Percentiles rank a stretch among this genome's conserved stretches.
These are phyloP conservation scores for Forbesichthys agassizii DNA, from an alignment of 2,113 vertebrate genomes.

Conservation along the genomic window DNA sequence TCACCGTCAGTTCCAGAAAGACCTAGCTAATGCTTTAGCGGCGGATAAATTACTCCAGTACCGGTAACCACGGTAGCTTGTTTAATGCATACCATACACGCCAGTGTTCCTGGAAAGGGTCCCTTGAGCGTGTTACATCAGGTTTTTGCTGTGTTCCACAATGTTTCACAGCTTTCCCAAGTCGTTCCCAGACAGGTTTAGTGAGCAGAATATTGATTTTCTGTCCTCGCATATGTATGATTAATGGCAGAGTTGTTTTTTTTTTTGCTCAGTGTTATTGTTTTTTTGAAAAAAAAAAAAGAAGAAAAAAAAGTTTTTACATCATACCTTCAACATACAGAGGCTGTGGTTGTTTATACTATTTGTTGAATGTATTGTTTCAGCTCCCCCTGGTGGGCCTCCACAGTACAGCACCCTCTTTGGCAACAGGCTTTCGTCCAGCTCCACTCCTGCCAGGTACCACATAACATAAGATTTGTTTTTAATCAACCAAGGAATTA, in stretches of 20 bases:
- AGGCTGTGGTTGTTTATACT: not conserved
- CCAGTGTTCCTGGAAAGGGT: constrained; percentile 17
- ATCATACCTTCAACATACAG: not conserved
- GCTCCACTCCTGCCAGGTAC: constrained; percentile 79
- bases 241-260: constrained; percentile 41
- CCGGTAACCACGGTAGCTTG: not conserved
- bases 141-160: constrained; percentile 26
- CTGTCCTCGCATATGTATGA: constrained; percentile 39
- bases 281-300: not conserved
- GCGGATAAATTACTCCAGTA: not conserved
- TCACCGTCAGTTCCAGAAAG: constrained; percentile 16
- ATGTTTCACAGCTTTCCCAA: constrained; percentile 6
- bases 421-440: constrained; percentile 75
- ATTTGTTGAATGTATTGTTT: constrained; percentile 29
- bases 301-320: not conserved
- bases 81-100: constrained; percentile 10
- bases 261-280: constrained; percentile 26
- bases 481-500: not conserved
- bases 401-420: constrained; percentile 78
- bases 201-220: constrained; percentile 58
- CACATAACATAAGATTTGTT: not conserved
- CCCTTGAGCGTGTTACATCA: constrained; percentile 9
- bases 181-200: constrained; percentile 1
- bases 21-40: constrained; percentile 3
- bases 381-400: constrained; percentile 74